A percentile compares a stretch with the other conserved stretches of the same genome.
phyloP scores from a whole-genome alignment of 1,140 invertebrate species.

The Vollenhovia emeryi region DNA sequence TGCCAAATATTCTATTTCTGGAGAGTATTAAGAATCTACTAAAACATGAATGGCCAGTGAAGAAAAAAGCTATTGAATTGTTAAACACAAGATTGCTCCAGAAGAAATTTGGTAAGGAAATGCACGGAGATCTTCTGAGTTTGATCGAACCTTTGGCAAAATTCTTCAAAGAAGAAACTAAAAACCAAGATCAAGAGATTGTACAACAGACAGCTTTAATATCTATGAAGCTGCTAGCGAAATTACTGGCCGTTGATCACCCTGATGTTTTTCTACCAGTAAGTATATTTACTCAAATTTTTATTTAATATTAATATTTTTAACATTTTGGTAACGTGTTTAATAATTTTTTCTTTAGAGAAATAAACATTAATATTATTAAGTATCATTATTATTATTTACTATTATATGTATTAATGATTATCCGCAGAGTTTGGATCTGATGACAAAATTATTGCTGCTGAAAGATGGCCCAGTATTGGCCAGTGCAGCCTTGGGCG shows the following conservation, averaged over 20 bases:
- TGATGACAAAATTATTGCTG: conserved; percentile 87
- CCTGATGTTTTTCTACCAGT: conserved; percentile 88
- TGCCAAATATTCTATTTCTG: conserved; percentile 92
- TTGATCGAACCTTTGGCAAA: conserved; percentile 88
- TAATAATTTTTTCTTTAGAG: too few relatives aligned
- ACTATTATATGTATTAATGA: not conserved
- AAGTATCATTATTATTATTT: not conserved
- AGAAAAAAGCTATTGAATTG: conserved; percentile 93
- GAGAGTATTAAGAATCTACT: conserved; percentile 90
- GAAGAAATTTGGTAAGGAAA: conserved; percentile 87
- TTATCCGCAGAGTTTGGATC: conserved; percentile 85
- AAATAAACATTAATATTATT: too few relatives aligned
- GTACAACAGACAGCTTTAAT: conserved; percentile 93
- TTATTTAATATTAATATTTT: conserved; percentile 9
- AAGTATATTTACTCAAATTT: conserved; percentile 53
- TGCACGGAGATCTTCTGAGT: conserved; percentile 84
- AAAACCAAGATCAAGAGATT: conserved; percentile 85
- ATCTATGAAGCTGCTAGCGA: conserved; percentile 92
- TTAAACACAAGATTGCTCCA: conserved; percentile 92
- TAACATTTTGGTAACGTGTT: not conserved
- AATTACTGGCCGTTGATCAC: conserved; percentile 88
- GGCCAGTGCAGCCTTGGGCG: conserved; percentile 91
- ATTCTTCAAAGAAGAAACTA: conserved; percentile 83
- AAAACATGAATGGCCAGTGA: conserved; percentile 89
- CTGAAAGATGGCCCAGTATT: conserved; percentile 87